These are phyloP conservation scores for Microdon myrmicae DNA, from an alignment of 2,888 invertebrate genomes.

Conservation along the genomic window DNA sequence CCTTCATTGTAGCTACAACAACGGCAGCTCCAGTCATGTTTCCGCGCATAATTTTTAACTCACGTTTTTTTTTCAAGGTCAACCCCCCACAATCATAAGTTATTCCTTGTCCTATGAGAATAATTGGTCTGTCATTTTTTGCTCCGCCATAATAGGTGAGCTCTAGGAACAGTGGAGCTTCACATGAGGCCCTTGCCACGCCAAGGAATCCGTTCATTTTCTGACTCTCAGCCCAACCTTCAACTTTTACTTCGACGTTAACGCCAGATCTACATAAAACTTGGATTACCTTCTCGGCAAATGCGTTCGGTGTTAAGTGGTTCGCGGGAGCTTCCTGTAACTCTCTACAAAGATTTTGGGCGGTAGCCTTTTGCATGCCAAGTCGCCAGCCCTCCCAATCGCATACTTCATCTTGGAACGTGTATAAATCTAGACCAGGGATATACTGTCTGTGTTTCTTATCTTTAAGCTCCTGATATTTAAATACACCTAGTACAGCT, in stretches of 20 bases:
- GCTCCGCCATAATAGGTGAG: slow-evolving; percentile 77
- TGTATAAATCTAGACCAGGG: slow-evolving; percentile 66
- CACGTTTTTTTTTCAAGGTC: slow-evolving; percentile 70
- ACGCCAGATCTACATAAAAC: slow-evolving; percentile 63
- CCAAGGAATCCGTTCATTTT: slow-evolving; percentile 85
- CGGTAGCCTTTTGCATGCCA: slow-evolving; percentile 78
- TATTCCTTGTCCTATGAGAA: slow-evolving; percentile 77
- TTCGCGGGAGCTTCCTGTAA: slow-evolving; percentile 86
- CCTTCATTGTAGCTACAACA: slow-evolving; percentile 76
- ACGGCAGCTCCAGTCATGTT: slow-evolving; percentile 89
- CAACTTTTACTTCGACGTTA: slow-evolving; percentile 63
- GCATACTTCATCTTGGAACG: slow-evolving; percentile 73
- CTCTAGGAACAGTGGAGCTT: slow-evolving; percentile 83
- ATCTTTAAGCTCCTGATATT: slow-evolving; percentile 71
- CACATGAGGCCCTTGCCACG: slow-evolving; percentile 79
- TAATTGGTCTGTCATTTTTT: slow-evolving; percentile 73
- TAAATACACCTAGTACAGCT: slow-evolving; percentile 75
- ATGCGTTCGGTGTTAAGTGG: slow-evolving; percentile 80
- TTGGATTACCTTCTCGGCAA: slow-evolving; percentile 75
- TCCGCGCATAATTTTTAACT: slow-evolving; percentile 78
- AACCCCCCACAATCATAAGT: slow-evolving; percentile 81
- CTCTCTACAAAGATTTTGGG: slow-evolving; percentile 81
- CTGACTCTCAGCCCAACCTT: slow-evolving; percentile 79
- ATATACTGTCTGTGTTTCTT: slow-evolving; percentile 56
- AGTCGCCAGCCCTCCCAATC: slow-evolving; percentile 78